phyloP scores from a whole-genome alignment of 2,113 vertebrate species.

The Oenanthe melanoleuca region DNA sequence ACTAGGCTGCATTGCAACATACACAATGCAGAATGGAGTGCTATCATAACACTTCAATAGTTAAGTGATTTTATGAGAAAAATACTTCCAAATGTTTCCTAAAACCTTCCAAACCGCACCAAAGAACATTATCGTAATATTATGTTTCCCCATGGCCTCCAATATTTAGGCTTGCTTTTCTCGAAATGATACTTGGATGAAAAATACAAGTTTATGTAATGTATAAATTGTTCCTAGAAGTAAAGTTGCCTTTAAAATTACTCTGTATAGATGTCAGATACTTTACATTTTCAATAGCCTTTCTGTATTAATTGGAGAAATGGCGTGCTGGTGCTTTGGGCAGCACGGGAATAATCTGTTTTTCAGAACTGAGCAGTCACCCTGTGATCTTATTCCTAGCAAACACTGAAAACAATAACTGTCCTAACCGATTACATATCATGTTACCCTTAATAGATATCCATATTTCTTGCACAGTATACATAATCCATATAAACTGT shows the following conservation, averaged over 20 bases:
- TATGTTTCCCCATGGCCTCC: constrained; percentile 89
- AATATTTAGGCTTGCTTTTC: constrained; percentile 86
- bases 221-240: constrained; percentile 71
- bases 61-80: constrained; percentile 95
- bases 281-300: constrained; percentile 62
- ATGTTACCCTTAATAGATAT: constrained; percentile 55
- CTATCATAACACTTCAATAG: constrained; percentile 93
- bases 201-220: constrained; percentile 79
- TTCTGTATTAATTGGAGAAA: constrained; percentile 67
- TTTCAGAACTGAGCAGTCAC: constrained; percentile 38
- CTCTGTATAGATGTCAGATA: constrained; percentile 59
- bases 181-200: constrained; percentile 88
- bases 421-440: constrained; percentile 59
- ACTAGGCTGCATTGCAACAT: constrained; percentile 56
- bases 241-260: constrained; percentile 68
- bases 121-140: constrained; percentile 94
- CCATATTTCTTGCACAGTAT: constrained; percentile 56
- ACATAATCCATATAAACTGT: constrained; percentile 52
- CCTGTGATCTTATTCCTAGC: constrained; percentile 46
- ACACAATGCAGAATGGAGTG: constrained; percentile 81
- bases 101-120: constrained; percentile 93
- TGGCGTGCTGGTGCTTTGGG: not conserved
- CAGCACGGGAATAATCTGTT: not conserved
- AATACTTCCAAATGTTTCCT: constrained; percentile 97
- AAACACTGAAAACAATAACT: constrained; percentile 65